Conservation (phyloP, 2,888 invertebrate genomes). For the Micropterix aruncella region DNA sequence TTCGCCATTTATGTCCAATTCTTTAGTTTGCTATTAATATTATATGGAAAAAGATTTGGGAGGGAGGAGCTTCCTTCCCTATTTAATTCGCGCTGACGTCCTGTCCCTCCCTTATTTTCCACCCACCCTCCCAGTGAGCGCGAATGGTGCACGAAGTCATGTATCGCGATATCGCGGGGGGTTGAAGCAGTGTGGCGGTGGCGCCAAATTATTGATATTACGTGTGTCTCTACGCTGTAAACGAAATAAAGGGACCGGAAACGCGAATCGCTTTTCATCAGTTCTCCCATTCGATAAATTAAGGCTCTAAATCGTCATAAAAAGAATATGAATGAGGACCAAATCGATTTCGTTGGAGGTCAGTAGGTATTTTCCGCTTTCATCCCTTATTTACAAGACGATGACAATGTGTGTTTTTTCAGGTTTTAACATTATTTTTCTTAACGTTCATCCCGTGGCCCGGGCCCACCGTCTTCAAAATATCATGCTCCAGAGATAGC, state of each 20-base stretch:
- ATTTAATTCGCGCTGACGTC: not conserved
- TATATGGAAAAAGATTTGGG: no score
- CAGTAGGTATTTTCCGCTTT: constrained; percentile 20
- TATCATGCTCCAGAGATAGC: constrained; percentile 78
- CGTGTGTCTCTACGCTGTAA: not conserved
- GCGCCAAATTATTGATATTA: not conserved
- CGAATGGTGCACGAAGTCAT: no score
- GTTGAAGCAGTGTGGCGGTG: not conserved
- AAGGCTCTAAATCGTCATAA: constrained; percentile 11
- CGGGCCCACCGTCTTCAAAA: constrained; percentile 74
- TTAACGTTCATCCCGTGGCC: constrained; percentile 80
- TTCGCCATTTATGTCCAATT: no score
- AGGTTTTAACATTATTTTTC: constrained; percentile 72
- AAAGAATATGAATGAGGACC: constrained; percentile 80
- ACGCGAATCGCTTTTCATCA: no score
- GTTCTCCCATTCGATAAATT: not conserved
- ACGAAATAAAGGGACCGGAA: no score
- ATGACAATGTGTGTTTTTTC: constrained; percentile 15
- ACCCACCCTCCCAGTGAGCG: not conserved
- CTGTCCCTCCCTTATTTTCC: not conserved
- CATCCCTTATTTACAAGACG: not conserved
- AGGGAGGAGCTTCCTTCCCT: not conserved
- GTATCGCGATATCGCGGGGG: no score
- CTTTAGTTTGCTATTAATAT: no score
- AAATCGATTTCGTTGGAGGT: constrained; percentile 76